A percentile compares a stretch with the other conserved stretches of the same genome.
Conservation (phyloP, 2,888 invertebrate species). For the Automeris io region DNA sequence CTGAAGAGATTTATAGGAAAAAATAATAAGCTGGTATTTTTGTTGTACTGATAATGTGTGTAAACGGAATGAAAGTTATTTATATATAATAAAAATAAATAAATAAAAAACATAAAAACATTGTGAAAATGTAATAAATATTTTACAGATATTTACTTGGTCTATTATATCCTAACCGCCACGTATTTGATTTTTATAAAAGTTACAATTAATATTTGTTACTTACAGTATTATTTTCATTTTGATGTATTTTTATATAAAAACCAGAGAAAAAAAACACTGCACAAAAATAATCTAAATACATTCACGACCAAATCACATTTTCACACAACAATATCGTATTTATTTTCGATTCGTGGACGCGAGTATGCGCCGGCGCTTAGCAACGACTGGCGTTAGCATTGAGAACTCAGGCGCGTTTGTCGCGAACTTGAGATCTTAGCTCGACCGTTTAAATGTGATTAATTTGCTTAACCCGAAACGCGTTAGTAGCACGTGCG, state of each 20-base stretch:
- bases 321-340: conserved; percentile 18
- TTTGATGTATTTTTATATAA: conserved; percentile 15
- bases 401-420: conserved; percentile 9
- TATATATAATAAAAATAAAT: no score
- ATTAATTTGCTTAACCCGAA: conserved; percentile 10
- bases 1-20: no score
- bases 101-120: no score
- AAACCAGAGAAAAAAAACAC: conserved; percentile 20
- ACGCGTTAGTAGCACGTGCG: not conserved
- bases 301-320: conserved; percentile 10
- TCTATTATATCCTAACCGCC: no score
- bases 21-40: no score
- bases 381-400: not conserved
- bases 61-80: no score
- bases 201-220: no score
- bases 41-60: no score
- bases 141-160: no score
- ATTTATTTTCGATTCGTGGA: conserved; percentile 4
- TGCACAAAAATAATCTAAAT: conserved; percentile 9
- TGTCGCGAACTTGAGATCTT: conserved; percentile 18
- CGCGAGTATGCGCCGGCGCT: conserved; percentile 7
- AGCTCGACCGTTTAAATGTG: conserved; percentile 16
- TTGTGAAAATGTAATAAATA: no score
- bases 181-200: no score
- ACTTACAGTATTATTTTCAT: conserved; percentile 27